Percentiles rank a stretch among this genome's conserved stretches.
phyloP scores from a whole-genome alignment of 2,113 vertebrate species.

The Mobula birostris region DNA sequence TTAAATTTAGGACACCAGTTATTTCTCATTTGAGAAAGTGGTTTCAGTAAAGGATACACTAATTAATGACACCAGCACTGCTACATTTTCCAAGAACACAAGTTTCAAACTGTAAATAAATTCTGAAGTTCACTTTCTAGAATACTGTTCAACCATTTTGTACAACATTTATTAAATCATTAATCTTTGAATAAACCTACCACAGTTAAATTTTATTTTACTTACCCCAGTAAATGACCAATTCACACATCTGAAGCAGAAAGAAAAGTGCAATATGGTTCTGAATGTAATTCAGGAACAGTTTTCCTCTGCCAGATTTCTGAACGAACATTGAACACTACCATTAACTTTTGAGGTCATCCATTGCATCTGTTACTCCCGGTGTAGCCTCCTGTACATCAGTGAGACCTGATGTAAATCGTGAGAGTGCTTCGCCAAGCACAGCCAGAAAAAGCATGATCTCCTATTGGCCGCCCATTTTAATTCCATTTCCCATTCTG shows the following conservation, averaged over 20 bases:
- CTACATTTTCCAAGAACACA: neutral
- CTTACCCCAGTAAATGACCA: neutral
- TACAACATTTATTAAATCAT: neutral
- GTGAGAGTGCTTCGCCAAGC: too few species aligned
- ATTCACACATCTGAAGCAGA: neutral
- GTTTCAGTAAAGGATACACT: neutral
- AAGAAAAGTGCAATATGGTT: neutral
- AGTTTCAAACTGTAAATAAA: neutral
- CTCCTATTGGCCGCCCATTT: too few species aligned
- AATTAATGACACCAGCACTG: neutral
- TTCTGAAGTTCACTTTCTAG: neutral
- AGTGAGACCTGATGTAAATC: too few species aligned
- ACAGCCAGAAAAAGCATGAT: too few species aligned
- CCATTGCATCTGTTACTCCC: too few species aligned
- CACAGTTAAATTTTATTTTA: neutral
- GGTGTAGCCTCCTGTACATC: too few species aligned
- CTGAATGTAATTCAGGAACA: neutral
- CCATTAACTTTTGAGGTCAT: too few species aligned
- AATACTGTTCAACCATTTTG: neutral
- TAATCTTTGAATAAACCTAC: neutral
- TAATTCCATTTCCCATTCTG: too few species aligned
- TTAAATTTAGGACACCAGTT: neutral
- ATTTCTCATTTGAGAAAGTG: neutral
- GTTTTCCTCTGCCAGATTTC: too few species aligned
- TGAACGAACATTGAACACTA: too few species aligned